These are phyloP conservation scores for Myotis davidii DNA, from an alignment of 2,113 vertebrate genomes.

Conservation along the genomic window DNA sequence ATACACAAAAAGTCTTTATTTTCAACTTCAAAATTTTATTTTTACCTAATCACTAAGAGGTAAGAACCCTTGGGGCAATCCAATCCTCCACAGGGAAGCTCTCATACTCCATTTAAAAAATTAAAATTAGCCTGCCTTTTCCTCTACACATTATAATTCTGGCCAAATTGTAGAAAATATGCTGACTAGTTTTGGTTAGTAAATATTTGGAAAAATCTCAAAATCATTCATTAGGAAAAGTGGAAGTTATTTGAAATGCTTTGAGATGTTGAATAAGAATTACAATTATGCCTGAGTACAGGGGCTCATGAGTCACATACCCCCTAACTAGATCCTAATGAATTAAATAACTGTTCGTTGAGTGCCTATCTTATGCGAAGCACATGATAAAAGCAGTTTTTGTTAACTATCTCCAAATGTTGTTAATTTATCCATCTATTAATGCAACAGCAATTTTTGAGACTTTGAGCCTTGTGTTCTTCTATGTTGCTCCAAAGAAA, in stretches of 20 bases:
- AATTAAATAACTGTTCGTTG: constrained; percentile 12
- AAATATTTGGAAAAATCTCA: constrained; percentile 55
- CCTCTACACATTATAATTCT: background rate
- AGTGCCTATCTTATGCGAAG: background rate
- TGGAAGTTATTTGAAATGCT: constrained; percentile 53
- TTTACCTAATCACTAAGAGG: background rate
- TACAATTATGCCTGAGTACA: constrained; percentile 24
- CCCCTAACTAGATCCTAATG: background rate
- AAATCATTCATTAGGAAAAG: constrained; percentile 56
- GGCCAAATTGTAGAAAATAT: constrained; percentile 40
- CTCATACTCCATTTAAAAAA: background rate
- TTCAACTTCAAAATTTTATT: background rate
- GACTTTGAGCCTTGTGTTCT: background rate
- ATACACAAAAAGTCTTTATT: background rate
- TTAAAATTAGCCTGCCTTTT: background rate
- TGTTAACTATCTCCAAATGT: background rate
- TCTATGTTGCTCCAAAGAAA: background rate
- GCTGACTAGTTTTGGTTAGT: constrained; percentile 46
- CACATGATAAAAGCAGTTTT: background rate
- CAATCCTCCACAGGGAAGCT: background rate
- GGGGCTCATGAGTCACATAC: constrained; percentile 4
- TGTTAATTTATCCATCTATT: background rate
- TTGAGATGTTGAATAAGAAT: constrained; percentile 43
- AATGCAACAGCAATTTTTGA: background rate
- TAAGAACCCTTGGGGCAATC: background rate